Conservation (phyloP, 2,888 invertebrate species). For the Agrochola circellaris region DNA sequence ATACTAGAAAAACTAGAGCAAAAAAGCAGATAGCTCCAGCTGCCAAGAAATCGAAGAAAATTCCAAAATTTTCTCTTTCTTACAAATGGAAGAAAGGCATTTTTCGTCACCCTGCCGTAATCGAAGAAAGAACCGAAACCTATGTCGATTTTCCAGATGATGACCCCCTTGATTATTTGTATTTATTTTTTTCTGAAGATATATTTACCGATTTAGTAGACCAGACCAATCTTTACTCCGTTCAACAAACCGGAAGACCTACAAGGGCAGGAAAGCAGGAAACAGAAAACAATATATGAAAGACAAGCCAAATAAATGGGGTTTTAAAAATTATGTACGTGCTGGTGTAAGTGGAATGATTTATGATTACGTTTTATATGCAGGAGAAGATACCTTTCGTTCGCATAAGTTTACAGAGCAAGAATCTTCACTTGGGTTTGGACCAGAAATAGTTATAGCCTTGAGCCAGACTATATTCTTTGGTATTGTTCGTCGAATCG, state of each 20-base stretch:
- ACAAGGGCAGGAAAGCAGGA: neutral
- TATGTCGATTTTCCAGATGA: neutral
- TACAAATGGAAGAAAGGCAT: conserved; percentile 8
- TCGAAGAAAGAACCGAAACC: neutral
- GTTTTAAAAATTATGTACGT: too few relatives aligned
- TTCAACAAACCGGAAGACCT: neutral
- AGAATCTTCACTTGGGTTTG: conserved; percentile 55
- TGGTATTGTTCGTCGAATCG: too few relatives aligned
- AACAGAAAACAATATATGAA: neutral
- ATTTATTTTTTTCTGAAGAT: neutral
- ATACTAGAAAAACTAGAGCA: conserved; percentile 10
- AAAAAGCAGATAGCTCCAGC: conserved; percentile 6
- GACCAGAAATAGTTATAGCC: conserved; percentile 54
- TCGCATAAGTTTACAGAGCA: conserved; percentile 30
- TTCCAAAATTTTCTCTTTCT: neutral
- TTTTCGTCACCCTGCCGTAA: conserved; percentile 5
- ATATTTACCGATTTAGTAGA: neutral
- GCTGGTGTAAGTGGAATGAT: too few relatives aligned
- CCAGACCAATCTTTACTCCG: neutral
- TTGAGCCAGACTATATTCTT: conserved; percentile 52
- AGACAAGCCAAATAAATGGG: too few relatives aligned
- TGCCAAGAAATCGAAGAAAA: conserved; percentile 4
- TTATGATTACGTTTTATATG: too few relatives aligned
- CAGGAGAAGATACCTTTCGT: conserved; percentile 30
- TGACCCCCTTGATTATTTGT: neutral